Percentiles rank a stretch among this genome's conserved stretches.
Conservation (phyloP, 2,113 vertebrate species). For the Trematomus loennbergii region DNA sequence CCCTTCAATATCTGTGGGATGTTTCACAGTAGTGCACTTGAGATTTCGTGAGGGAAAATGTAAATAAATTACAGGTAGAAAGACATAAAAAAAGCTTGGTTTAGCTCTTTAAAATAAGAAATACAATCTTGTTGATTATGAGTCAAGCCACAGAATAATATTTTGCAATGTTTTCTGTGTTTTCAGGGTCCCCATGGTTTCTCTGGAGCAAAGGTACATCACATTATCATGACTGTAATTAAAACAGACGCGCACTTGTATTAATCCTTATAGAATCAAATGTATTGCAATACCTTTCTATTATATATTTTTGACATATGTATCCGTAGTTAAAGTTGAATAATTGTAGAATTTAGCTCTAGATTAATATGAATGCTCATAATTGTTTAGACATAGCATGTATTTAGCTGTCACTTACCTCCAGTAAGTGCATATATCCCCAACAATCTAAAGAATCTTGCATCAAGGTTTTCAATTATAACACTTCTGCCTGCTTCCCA, state of each 20-base stretch:
- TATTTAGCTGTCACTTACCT: not conserved
- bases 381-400: not conserved
- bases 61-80: not conserved
- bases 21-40: not conserved
- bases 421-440: not conserved
- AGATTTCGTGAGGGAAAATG: no score
- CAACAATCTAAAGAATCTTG: not conserved
- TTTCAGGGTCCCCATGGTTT: conserved; percentile 96
- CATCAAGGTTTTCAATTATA: not conserved
- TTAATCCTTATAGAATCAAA: no score
- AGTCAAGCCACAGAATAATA: not conserved
- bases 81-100: not conserved
- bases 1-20: no score
- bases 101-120: not conserved
- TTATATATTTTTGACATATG: no score
- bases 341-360: no score
- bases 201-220: conserved; percentile 94
- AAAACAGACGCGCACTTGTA: no score
- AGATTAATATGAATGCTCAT: not conserved
- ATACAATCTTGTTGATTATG: not conserved
- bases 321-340: no score
- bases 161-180: conserved; percentile 15
- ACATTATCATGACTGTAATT: not conserved
- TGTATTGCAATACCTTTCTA: no score
- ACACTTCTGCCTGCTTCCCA: not conserved